Conservation (phyloP, 2,797 vertebrate genomes). For the Crax fasciolata region DNA sequence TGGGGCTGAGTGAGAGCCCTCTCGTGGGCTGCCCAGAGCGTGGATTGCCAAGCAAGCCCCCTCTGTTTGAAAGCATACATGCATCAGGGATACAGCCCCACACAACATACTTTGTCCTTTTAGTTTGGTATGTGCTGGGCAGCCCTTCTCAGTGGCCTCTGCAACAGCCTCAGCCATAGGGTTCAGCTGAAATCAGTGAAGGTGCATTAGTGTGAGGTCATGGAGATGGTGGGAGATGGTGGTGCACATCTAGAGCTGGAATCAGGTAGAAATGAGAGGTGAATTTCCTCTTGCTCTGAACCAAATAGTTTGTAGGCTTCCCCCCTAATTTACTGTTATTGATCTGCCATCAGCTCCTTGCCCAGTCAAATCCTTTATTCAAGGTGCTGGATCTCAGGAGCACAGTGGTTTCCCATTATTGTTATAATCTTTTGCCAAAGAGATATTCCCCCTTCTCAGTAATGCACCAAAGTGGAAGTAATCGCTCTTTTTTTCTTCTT, state of each 20-base stretch:
- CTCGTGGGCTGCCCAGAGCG: not conserved
- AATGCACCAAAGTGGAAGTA: constrained; percentile 81
- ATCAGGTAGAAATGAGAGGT: constrained; percentile 26
- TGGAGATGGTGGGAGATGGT: constrained; percentile 5
- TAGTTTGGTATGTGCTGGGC: constrained; percentile 36
- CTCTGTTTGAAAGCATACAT: not conserved
- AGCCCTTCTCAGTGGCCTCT: not conserved
- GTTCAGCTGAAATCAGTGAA: constrained; percentile 41
- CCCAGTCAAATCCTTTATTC: constrained; percentile 59
- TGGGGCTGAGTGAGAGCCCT: constrained; percentile 4
- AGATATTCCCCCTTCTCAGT: constrained; percentile 69
- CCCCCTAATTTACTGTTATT: constrained; percentile 50
- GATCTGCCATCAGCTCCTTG: constrained; percentile 61
- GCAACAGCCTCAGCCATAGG: not conserved
- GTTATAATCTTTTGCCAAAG: constrained; percentile 68
- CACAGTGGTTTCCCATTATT: constrained; percentile 64
- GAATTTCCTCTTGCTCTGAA: constrained; percentile 52
- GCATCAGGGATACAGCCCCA: not conserved
- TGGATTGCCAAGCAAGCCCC: constrained; percentile 2
- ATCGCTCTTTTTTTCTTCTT: constrained; percentile 76
- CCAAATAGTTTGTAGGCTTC: constrained; percentile 33
- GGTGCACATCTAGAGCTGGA: constrained; percentile 1
- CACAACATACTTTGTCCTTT: constrained; percentile 44
- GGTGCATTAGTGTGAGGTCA: constrained; percentile 1
- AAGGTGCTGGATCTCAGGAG: constrained; percentile 47